Conservation (phyloP, 2,888 invertebrate genomes). For the Catocala sponsa region DNA sequence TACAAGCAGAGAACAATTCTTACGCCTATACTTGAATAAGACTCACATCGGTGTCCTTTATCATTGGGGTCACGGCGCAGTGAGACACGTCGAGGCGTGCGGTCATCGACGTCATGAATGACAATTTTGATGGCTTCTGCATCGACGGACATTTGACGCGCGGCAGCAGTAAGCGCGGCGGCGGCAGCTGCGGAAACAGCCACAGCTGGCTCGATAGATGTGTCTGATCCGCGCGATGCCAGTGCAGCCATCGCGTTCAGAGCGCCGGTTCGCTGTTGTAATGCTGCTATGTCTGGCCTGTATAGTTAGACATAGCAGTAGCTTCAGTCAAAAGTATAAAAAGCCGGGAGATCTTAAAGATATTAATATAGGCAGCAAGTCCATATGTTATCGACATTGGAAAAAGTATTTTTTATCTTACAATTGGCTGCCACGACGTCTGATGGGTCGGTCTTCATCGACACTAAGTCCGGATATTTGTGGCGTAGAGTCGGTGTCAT, state of each 20-base stretch:
- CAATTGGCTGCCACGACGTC: conserved; percentile 95
- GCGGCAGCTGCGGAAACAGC: conserved; percentile 72
- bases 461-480: conserved; percentile 88
- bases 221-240: conserved; percentile 72
- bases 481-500: conserved; percentile 88
- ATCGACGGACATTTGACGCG: conserved; percentile 95
- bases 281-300: conserved; percentile 92
- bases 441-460: conserved; percentile 92
- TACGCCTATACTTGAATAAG: background rate
- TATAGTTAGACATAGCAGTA: background rate
- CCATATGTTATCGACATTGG: no score
- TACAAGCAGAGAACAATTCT: no score
- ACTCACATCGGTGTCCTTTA: conserved; percentile 95
- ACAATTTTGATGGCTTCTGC: conserved; percentile 97
- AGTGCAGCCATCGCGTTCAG: conserved; percentile 81
- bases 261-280: conserved; percentile 89
- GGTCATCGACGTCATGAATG: conserved; percentile 96
- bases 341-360: no score
- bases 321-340: no score
- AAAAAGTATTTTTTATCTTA: conserved; percentile 82
- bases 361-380: no score
- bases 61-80: conserved; percentile 93
- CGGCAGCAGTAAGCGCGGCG: conserved; percentile 87
- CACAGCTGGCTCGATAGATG: conserved; percentile 69
- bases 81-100: conserved; percentile 92